Evolutionary conservation across 2,888 invertebrate genomes (phyloP), one percentile per base, ranked within the genome.

Genomic region (Ochropleura leucogaster): DNA sequence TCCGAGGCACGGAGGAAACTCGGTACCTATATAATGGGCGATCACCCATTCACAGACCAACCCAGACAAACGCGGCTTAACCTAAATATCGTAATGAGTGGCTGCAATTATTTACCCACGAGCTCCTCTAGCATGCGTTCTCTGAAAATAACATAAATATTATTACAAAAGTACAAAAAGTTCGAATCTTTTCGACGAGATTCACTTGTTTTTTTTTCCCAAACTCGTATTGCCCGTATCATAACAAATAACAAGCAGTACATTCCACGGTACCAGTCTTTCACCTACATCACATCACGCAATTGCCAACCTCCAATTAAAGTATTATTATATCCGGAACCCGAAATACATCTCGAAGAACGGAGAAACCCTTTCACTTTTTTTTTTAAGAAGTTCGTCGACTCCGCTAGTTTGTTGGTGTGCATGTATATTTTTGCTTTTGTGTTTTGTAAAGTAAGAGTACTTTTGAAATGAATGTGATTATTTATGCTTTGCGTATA

Each of bases 311-410:
- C 30, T 53, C 30, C 81, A 83, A 84, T 72, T 80, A 80, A 30
- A 30, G 44, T 49, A n/a, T 69, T 47, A 64, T 20, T 72, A 18
- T 53, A 64, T 49, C 57, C 65, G 65, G 53, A 60, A 64, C 81
- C 69, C 67, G 53, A 65, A 72, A 55, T 57, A 42, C 44, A 71
- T 72, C 67, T 68, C 40, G 63, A 69, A 55, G 63, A 42, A 6
- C 4, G 0, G 20, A 69, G 30, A 66, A 68, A 70, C 84, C 83
- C 83, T 83, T 83, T 83, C 83, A 83, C 83, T 83, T 83, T 83
- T 80, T 63, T 73, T 53, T 12, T n/a, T n/a, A n/a, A 18, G 30
- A 57, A 49, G 73, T 80, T 83, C 80, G 72, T 80, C 67, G 73
- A 72, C 82, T 46, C 51, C 9, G 6, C 49, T 57, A 8, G 30